Percentiles rank a stretch among this genome's conserved stretches.
phyloP scores from a whole-genome alignment of 1,140 invertebrate species.

The Episyrphus balteatus region DNA sequence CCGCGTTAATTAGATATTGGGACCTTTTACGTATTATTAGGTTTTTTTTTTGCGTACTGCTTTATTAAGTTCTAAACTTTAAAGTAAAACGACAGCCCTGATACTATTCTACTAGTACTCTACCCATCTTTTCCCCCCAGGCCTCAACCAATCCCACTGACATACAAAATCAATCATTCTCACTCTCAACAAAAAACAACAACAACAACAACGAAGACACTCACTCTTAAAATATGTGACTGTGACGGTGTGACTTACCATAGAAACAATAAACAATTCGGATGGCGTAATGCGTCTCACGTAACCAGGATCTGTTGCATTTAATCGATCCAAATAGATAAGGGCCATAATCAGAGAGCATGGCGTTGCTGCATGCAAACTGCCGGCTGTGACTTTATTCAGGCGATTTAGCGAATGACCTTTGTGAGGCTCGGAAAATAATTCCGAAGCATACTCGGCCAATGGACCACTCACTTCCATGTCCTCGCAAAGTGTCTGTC shows the following conservation, averaged over 20 bases:
- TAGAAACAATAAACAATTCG: constrained; percentile 82
- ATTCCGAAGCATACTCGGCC: constrained; percentile 68
- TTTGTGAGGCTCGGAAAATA: constrained; percentile 61
- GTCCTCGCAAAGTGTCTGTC: constrained; percentile 54
- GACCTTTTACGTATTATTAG: no score
- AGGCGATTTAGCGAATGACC: constrained; percentile 64
- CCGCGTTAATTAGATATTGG: no score
- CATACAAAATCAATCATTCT: not conserved
- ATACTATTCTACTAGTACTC: no score
- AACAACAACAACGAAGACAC: no score
- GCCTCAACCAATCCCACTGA: no score
- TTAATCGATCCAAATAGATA: constrained; percentile 77
- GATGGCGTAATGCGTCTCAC: constrained; percentile 68
- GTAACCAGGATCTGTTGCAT: constrained; percentile 71
- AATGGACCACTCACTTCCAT: constrained; percentile 18
- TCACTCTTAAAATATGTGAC: no score
- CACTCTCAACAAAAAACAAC: no score
- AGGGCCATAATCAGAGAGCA: constrained; percentile 71
- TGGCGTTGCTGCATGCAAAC: constrained; percentile 76
- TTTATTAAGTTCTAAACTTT: no score
- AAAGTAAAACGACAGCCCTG: no score
- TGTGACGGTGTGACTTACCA: constrained; percentile 70
- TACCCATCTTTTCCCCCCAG: no score
- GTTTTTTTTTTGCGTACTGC: no score
- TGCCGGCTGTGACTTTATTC: constrained; percentile 66